A percentile compares a stretch with the other conserved stretches of the same genome.
Evolutionary conservation across 2,797 vertebrate species (phyloP).

Genomic region (Apogon talboti): DNA sequence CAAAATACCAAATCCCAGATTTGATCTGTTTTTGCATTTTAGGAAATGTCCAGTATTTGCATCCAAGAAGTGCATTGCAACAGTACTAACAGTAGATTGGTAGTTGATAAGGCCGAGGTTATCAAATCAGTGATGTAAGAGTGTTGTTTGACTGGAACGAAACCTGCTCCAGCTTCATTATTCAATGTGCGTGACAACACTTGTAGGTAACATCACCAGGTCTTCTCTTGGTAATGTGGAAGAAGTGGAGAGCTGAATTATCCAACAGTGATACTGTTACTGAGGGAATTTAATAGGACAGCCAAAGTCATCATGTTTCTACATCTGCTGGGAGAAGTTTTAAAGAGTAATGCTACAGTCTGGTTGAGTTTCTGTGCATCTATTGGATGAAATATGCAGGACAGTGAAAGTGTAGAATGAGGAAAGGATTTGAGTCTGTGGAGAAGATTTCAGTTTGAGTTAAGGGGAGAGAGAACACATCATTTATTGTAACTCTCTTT

Average conservation of each 20-base stretch:
- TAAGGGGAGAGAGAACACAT: too few species aligned
- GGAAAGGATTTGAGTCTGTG: not conserved
- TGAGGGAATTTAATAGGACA: conserved; percentile 7
- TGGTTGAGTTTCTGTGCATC: conserved; percentile 25
- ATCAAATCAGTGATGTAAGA: not conserved
- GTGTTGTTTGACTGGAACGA: not conserved
- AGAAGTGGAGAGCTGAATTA: not conserved
- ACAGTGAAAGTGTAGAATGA: conserved; percentile 9
- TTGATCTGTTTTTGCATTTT: too few species aligned
- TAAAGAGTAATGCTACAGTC: conserved; percentile 43
- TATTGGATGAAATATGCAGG: conserved; percentile 23
- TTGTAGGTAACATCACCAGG: not conserved
- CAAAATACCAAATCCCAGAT: too few species aligned
- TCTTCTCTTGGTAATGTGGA: not conserved
- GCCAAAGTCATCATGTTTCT: conserved; percentile 54
- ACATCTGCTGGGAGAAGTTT: conserved; percentile 33
- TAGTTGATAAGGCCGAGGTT: too few species aligned
- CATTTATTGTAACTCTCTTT: too few species aligned
- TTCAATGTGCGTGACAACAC: conserved; percentile 16
- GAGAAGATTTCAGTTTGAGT: too few species aligned
- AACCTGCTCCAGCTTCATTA: conserved; percentile 11
- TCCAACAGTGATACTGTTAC: conserved; percentile 17
- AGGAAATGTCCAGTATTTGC: not conserved
- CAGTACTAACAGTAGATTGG: not conserved
- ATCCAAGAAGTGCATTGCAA: not conserved